Conservation (phyloP, 2,888 invertebrate genomes). For the Drosophila eohydei region DNA sequence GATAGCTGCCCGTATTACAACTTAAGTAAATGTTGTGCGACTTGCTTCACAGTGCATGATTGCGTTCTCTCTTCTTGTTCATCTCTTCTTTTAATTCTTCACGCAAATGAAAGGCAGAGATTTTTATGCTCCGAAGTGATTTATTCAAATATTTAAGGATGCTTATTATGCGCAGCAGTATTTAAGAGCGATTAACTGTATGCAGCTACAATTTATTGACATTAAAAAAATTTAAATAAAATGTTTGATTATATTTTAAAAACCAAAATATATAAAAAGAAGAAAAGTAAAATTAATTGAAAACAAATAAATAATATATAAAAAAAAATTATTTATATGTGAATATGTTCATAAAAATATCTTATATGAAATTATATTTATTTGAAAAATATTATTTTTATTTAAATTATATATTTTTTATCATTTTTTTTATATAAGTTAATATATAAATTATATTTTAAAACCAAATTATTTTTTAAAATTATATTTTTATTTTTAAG, state of each 20-base stretch:
- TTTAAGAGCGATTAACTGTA: neutral
- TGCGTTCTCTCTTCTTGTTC: neutral
- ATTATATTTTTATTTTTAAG: no score
- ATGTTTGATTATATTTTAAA: neutral
- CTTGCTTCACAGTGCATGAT: slow-evolving; percentile 14
- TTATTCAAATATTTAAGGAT: neutral
- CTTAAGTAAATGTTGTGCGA: slow-evolving; percentile 37
- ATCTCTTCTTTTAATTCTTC: neutral
- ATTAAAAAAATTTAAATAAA: neutral
- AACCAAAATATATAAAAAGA: neutral
- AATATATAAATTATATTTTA: no score
- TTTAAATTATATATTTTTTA: no score
- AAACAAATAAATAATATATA: no score
- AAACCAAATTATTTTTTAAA: no score
- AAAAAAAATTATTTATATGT: no score
- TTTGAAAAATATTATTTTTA: no score
- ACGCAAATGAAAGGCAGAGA: neutral
- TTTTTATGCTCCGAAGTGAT: neutral
- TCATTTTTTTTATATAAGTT: no score
- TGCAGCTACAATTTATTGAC: neutral
- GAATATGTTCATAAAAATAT: no score
- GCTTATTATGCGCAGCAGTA: neutral
- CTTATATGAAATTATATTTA: no score
- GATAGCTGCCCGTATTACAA: slow-evolving; percentile 36
- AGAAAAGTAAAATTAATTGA: no score